Conservation (phyloP, 2,797 vertebrate species). For the Tauraco hartlaubi region DNA sequence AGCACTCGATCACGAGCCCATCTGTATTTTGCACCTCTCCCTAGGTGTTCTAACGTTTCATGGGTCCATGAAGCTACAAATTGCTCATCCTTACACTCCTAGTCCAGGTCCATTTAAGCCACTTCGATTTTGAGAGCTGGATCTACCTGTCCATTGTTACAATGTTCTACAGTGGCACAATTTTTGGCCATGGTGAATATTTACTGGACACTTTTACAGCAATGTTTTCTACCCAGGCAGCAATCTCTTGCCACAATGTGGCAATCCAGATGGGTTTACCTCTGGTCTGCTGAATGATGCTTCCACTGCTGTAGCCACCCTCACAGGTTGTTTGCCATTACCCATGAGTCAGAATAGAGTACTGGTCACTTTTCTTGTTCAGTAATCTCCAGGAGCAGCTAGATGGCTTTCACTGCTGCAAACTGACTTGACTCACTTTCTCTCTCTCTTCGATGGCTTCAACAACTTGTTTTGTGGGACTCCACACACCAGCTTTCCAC, state of each 20-base stretch:
- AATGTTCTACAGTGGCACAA: fast-evolving
- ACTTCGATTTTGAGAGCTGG: background rate
- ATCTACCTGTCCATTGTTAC: background rate
- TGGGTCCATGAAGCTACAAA: too few relatives aligned
- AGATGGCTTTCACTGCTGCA: too few relatives aligned
- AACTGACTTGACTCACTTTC: too few relatives aligned
- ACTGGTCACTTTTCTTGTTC: too few relatives aligned
- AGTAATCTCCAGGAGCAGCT: too few relatives aligned
- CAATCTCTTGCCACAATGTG: background rate
- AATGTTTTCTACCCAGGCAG: background rate
- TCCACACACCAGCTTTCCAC: background rate
- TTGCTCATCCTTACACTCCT: too few relatives aligned
- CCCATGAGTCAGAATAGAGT: background rate
- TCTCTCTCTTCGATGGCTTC: too few relatives aligned
- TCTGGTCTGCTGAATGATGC: background rate
- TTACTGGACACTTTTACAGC: background rate
- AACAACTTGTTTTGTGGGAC: too few relatives aligned
- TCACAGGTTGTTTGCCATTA: background rate
- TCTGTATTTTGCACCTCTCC: background rate
- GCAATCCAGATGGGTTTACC: background rate
- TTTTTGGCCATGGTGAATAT: background rate
- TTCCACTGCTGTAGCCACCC: background rate
- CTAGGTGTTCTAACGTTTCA: too few relatives aligned
- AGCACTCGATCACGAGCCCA: background rate
- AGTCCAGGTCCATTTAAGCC: too few relatives aligned